A percentile compares a stretch with the other conserved stretches of the same genome.
These are phyloP conservation scores for Drosophila phalerata DNA, from an alignment of 2,888 invertebrate species.

Conservation along the genomic window DNA sequence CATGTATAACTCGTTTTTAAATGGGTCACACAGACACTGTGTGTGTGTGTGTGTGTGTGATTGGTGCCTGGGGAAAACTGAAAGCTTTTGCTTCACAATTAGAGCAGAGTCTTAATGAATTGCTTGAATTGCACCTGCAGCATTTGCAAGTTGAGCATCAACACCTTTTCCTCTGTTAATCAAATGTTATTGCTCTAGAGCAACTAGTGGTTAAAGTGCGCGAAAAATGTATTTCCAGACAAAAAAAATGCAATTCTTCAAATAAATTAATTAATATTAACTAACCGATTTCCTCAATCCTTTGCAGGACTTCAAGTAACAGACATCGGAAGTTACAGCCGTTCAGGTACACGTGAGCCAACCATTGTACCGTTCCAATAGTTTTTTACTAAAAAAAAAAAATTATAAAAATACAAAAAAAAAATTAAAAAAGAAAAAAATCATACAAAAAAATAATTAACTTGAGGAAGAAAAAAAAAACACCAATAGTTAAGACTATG, in stretches of 20 bases:
- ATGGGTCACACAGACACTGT: conserved; percentile 12
- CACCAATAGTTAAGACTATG: conserved; percentile 59
- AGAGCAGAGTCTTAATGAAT: not conserved
- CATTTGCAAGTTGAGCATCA: not conserved
- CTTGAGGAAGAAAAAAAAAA: conserved; percentile 33
- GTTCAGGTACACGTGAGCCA: conserved; percentile 97
- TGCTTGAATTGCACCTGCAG: not conserved
- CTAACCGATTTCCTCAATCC: conserved; percentile 20
- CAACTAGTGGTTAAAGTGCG: not conserved
- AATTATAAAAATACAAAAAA: conserved; percentile 53
- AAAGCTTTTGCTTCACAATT: conserved; percentile 11
- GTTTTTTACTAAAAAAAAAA: conserved; percentile 66
- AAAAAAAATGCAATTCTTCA: conserved; percentile 38
- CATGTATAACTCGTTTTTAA: conserved; percentile 3
- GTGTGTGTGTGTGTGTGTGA: not conserved
- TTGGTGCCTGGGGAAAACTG: conserved; percentile 1
- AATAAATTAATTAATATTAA: conserved; percentile 13
- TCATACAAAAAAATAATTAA: conserved; percentile 22
- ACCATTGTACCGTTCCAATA: conserved; percentile 61
- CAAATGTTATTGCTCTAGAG: not conserved
- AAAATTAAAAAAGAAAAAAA: conserved; percentile 46
- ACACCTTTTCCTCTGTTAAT: not conserved
- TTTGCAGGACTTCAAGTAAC: conserved; percentile 96
- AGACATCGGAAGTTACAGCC: conserved; percentile 98
- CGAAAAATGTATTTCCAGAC: not conserved